A percentile compares a stretch with the other conserved stretches of the same genome.
Evolutionary conservation across 2,113 vertebrate genomes (phyloP).

Genomic region (Anas platyrhynchos): DNA sequence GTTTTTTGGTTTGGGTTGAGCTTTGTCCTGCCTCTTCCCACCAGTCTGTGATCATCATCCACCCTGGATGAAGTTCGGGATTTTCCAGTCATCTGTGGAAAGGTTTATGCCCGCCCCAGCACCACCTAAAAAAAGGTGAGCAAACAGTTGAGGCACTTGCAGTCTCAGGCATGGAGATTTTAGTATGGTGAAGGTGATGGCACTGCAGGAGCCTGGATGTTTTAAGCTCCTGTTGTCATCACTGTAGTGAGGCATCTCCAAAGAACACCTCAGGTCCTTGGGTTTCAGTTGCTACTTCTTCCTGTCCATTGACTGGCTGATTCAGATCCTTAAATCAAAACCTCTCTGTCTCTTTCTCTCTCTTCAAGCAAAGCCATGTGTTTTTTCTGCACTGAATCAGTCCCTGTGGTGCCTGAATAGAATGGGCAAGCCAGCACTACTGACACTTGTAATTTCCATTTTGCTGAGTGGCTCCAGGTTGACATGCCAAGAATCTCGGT

Average conservation of each 20-base stretch:
- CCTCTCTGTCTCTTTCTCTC: neutral
- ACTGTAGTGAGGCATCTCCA: neutral
- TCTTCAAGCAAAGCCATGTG: neutral
- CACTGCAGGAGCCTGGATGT: neutral
- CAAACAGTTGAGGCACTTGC: neutral
- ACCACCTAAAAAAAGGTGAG: neutral
- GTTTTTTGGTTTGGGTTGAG: neutral
- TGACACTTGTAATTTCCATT: neutral
- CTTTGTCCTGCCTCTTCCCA: neutral
- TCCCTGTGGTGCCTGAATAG: neutral
- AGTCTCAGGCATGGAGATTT: neutral
- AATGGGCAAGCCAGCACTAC: neutral
- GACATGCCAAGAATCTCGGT: neutral
- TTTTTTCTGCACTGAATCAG: neutral
- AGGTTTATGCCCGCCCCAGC: neutral
- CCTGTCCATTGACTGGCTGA: neutral
- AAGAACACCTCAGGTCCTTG: neutral
- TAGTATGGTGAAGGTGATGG: neutral
- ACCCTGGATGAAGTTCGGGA: neutral
- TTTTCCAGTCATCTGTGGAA: neutral
- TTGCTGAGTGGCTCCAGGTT: neutral
- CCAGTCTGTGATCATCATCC: neutral
- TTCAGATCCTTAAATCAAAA: neutral
- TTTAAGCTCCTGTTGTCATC: neutral
- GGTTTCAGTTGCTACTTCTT: neutral